Base-by-base conservation (phyloP, 2,888 invertebrate genomes). In the Drosophila siamana region DNA sequence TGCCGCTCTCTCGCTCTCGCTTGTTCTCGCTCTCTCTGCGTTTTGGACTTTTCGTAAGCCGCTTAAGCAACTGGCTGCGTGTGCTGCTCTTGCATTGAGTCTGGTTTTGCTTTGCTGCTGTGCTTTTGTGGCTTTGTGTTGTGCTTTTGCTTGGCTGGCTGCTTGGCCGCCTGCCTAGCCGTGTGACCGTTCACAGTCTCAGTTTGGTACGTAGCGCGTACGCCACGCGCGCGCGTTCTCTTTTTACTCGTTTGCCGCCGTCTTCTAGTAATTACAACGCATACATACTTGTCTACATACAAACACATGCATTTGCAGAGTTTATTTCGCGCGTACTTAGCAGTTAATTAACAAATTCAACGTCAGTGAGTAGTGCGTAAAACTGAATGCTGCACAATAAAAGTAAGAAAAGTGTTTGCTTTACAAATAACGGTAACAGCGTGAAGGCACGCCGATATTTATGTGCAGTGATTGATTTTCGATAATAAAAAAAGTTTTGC, bases 131-230 rank as follows among this genome's bases (percentile, higher is more conserved):
- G 8, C 15, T 56, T 52, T 52, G 26, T 28, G 3, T 24, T 13
- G 2, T 9, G 59, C 38, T 86, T 46, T 46, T 48, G 63, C 30
- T 50, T 44, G 28, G 19, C 52, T 41, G 28, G 61, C 56, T 62
- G 73, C 54, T 50, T 62, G 33, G 48, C 36, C 51, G 56, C 40
- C 61, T 54, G 48, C 54, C 48, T 44, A 44, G 38, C 40, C 55
- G 55, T 68, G 47, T 38, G 51, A 36, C 43, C 44, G 44, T 46
- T 60, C 66, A 60, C 80, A 80, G 80, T 80, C 73, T 69, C 75
- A 81, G 76, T 88, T 86, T 88, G 86, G 67, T 68, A 69, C 80
- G 75, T 64, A 62, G 84, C 80, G 88, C 75, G 86, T 79, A 74
- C 79, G 85, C 79, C 73, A 85, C 82, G 86, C 88, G 84, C 86